Percentiles rank a stretch among this genome's conserved stretches.
These are phyloP conservation scores for Bombus cullumanus DNA, from an alignment of 1,140 invertebrate species.

Conservation along the genomic window DNA sequence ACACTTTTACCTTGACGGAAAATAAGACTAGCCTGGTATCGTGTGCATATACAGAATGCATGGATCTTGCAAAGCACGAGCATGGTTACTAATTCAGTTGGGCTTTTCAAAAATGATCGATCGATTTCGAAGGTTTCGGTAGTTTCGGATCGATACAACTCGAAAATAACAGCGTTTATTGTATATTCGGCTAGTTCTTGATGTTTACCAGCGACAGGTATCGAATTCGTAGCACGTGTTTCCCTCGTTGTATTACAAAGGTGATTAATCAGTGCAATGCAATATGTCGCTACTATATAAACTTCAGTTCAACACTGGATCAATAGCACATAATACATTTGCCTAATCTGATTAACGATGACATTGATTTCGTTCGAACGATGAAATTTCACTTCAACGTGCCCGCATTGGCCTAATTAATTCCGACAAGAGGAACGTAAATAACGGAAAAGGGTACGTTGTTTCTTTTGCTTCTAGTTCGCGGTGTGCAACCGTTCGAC, in stretches of 20 bases:
- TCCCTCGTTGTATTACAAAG: slow-evolving; percentile 52
- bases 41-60: background rate
- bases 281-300: slow-evolving; percentile 59
- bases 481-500: background rate
- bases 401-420: slow-evolving; percentile 29
- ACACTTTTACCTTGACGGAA: slow-evolving; percentile 42
- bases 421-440: background rate
- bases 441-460: slow-evolving; percentile 20
- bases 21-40: slow-evolving; percentile 24
- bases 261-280: slow-evolving; percentile 59
- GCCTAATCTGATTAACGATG: slow-evolving; percentile 57
- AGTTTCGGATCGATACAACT: background rate
- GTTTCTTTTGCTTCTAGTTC: background rate
- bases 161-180: slow-evolving; percentile 1
- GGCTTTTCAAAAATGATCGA: background rate
- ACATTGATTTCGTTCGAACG: slow-evolving; percentile 55
- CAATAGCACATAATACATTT: slow-evolving; percentile 55
- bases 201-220: slow-evolving; percentile 40
- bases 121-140: background rate
- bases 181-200: slow-evolving; percentile 39
- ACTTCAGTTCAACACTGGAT: slow-evolving; percentile 53
- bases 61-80: background rate
- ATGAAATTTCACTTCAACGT: slow-evolving; percentile 1
- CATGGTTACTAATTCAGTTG: background rate
- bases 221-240: slow-evolving; percentile 40